These are phyloP conservation scores for Operophtera brumata DNA, from an alignment of 2,888 invertebrate species.

Conservation along the genomic window DNA sequence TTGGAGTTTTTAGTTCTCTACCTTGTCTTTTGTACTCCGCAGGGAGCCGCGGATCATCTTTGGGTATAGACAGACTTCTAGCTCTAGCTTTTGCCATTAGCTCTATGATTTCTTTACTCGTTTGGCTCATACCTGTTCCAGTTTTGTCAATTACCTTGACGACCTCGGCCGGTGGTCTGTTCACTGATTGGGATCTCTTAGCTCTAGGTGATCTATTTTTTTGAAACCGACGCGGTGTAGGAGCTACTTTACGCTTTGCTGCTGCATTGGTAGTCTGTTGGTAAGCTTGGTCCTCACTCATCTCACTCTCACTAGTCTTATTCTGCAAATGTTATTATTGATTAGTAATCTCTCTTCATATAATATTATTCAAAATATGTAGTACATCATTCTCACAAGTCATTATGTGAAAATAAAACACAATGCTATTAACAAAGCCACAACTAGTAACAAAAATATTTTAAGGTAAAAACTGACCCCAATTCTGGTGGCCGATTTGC, in stretches of 20 bases:
- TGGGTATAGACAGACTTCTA: conserved; percentile 75
- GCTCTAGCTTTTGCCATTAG: conserved; percentile 75
- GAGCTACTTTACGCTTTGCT: conserved; percentile 63
- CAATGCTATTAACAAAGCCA: conserved; percentile 70
- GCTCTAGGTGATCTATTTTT: conserved; percentile 70
- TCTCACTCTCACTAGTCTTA: conserved; percentile 81
- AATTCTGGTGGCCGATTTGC: conserved; percentile 75
- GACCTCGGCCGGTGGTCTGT: conserved; percentile 61
- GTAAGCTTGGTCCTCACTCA: conserved; percentile 74
- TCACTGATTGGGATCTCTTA: conserved; percentile 81
- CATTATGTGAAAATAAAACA: conserved; percentile 60
- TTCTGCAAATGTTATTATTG: conserved; percentile 74
- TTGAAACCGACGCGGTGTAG: conserved; percentile 68
- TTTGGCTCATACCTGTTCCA: conserved; percentile 70
- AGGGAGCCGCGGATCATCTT: conserved; percentile 69
- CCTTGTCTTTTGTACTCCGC: conserved; percentile 57
- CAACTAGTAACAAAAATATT: conserved; percentile 61
- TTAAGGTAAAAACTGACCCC: conserved; percentile 75
- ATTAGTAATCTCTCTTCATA: conserved; percentile 59
- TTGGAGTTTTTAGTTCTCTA: conserved; percentile 79
- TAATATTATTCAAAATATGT: conserved; percentile 42
- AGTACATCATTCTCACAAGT: conserved; percentile 43
- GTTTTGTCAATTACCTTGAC: conserved; percentile 58
- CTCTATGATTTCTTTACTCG: conserved; percentile 73
- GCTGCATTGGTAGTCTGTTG: conserved; percentile 51